Evolutionary conservation across 2,888 invertebrate species (phyloP).

Genomic region (Drosophila antonietae): DNA sequence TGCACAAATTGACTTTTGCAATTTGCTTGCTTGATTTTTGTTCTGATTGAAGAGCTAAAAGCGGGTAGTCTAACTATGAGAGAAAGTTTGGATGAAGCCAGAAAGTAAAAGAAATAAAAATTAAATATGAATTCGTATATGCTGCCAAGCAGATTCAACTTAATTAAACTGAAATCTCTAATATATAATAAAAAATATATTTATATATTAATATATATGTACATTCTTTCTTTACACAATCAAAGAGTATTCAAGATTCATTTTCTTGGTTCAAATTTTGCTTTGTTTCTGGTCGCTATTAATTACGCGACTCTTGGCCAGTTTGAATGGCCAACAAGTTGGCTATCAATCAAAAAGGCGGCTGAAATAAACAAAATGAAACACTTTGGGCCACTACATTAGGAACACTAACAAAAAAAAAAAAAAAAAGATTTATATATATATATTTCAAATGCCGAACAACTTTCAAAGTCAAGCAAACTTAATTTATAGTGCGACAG

Average conservation of each 20-base stretch:
- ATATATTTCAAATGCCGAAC: conserved; percentile 18
- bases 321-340: conserved; percentile 71
- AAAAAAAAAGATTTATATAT: neutral
- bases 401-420: conserved; percentile 20
- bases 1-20: conserved; percentile 73
- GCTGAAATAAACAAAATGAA: conserved; percentile 14
- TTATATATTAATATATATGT: neutral
- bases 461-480: conserved; percentile 11
- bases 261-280: neutral
- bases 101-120: neutral
- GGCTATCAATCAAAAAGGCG: conserved; percentile 66
- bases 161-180: neutral
- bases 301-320: conserved; percentile 65
- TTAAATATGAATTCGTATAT: neutral
- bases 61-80: conserved; percentile 1
- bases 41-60: conserved; percentile 25
- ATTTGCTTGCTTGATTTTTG: conserved; percentile 70
- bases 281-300: conserved; percentile 44
- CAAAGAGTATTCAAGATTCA: conserved; percentile 19
- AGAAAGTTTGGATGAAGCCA: conserved; percentile 10
- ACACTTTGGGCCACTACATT: conserved; percentile 62
- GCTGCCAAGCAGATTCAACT: neutral
- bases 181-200: neutral
- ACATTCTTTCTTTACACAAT: neutral
- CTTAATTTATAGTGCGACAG: conserved; percentile 57